Percentiles rank a stretch among this genome's conserved stretches.
phyloP scores from a whole-genome alignment of 1,140 invertebrate species.

The Calephelis nemesis region DNA sequence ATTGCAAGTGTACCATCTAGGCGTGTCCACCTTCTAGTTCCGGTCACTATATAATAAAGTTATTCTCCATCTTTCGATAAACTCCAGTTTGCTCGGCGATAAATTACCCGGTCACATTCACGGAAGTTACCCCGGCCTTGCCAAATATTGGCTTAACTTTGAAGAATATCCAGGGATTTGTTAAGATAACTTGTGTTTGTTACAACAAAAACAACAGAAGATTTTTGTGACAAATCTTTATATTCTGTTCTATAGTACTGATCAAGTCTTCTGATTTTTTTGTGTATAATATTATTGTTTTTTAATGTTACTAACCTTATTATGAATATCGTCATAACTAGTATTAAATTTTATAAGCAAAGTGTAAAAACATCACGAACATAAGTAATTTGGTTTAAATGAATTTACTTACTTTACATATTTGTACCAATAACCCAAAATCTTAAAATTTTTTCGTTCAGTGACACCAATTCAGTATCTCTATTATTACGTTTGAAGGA shows the following conservation, averaged over 20 bases:
- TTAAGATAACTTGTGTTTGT: slow-evolving; percentile 54
- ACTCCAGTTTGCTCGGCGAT: slow-evolving; percentile 70
- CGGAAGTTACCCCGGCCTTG: slow-evolving; percentile 53
- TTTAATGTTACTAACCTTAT: too few relatives aligned
- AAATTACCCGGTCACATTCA: slow-evolving; percentile 69
- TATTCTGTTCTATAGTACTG: not conserved
- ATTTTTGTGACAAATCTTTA: slow-evolving; percentile 30
- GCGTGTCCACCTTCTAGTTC: slow-evolving; percentile 49
- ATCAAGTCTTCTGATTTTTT: too few relatives aligned
- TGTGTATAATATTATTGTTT: too few relatives aligned
- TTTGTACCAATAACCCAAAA: too few relatives aligned
- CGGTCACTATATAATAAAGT: slow-evolving; percentile 78
- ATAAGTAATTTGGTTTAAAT: too few relatives aligned
- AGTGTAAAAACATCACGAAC: too few relatives aligned
- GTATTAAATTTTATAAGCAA: too few relatives aligned
- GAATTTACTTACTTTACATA: too few relatives aligned
- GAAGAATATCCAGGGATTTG: slow-evolving; percentile 59
- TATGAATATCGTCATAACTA: too few relatives aligned
- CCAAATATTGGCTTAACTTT: slow-evolving; percentile 76
- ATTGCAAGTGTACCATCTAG: slow-evolving; percentile 32
- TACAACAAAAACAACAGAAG: slow-evolving; percentile 40
- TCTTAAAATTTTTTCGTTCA: too few relatives aligned
- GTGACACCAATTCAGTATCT: too few relatives aligned
- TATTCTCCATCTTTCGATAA: slow-evolving; percentile 75
- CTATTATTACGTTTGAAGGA: too few relatives aligned